Percentiles rank a stretch among this genome's conserved stretches.
Conservation (phyloP, 2,888 invertebrate species). For the Chrysopilus asiliformis region DNA sequence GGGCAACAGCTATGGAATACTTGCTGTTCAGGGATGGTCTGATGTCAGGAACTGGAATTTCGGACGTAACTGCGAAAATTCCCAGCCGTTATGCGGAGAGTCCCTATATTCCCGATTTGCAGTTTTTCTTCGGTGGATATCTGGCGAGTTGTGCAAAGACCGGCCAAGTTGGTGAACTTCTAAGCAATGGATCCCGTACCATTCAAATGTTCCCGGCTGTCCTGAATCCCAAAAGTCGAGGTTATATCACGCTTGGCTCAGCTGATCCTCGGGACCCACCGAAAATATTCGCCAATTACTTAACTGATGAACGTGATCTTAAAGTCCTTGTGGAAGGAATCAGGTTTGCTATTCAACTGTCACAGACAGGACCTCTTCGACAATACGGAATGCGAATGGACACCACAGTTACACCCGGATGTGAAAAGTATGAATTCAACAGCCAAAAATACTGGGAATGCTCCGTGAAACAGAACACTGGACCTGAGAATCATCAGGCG, state of each 20-base stretch:
- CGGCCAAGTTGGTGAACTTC: conserved; percentile 69
- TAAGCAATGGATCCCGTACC: conserved; percentile 52
- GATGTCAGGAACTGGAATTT: conserved; percentile 81
- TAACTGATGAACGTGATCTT: conserved; percentile 48
- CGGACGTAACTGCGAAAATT: conserved; percentile 74
- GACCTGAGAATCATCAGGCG: conserved; percentile 71
- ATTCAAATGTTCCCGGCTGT: conserved; percentile 69
- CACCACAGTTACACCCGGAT: conserved; percentile 57
- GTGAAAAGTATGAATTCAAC: conserved; percentile 60
- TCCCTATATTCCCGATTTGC: conserved; percentile 65
- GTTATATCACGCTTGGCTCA: conserved; percentile 57
- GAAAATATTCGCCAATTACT: conserved; percentile 68
- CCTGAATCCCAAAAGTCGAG: conserved; percentile 76
- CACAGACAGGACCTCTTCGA: conserved; percentile 51
- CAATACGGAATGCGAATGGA: conserved; percentile 64
- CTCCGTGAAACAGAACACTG: conserved; percentile 53
- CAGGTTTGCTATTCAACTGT: conserved; percentile 57
- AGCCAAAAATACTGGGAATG: conserved; percentile 64
- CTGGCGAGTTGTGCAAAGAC: conserved; percentile 75
- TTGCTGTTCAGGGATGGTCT: conserved; percentile 74
- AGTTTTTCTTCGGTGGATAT: conserved; percentile 77
- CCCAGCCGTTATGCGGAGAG: conserved; percentile 67
- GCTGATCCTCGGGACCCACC: conserved; percentile 71
- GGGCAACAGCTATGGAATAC: conserved; percentile 88
- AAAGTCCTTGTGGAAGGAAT: conserved; percentile 70